phyloP scores from a whole-genome alignment of 2,113 vertebrate genomes.

The Varanus salvator region DNA sequence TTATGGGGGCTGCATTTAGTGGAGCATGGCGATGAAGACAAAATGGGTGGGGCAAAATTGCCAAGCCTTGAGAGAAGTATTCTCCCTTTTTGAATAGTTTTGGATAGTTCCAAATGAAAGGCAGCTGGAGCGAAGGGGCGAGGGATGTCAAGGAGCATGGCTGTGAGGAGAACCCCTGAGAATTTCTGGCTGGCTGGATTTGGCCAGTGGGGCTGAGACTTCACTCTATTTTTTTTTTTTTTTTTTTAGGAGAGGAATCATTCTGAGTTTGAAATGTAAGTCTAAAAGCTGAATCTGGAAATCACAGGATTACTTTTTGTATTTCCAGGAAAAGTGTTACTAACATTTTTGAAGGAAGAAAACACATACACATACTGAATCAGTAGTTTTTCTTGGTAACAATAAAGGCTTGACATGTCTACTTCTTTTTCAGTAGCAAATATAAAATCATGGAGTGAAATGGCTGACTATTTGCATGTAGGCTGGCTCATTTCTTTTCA shows the following conservation, averaged over 20 bases:
- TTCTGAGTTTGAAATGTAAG: conserved; percentile 34
- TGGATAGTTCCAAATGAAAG: too few species aligned
- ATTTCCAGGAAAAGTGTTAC: conserved; percentile 18
- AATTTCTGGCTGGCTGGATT: too few species aligned
- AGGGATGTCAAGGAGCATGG: too few species aligned
- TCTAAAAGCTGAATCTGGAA: conserved; percentile 16
- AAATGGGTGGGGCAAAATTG: too few species aligned
- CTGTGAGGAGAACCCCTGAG: too few species aligned
- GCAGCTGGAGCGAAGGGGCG: too few species aligned
- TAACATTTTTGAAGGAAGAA: not conserved
- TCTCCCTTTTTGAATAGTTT: too few species aligned
- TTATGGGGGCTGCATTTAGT: too few species aligned
- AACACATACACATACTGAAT: not conserved
- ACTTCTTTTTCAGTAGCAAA: not conserved
- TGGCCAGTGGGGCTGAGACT: too few species aligned
- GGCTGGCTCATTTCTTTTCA: not conserved
- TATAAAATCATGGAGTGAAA: not conserved
- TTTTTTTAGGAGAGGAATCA: conserved; percentile 13
- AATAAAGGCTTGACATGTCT: not conserved
- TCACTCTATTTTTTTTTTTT: too few species aligned
- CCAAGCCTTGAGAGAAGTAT: too few species aligned
- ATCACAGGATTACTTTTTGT: conserved; percentile 9
- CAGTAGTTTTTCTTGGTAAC: not conserved
- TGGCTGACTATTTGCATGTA: not conserved
- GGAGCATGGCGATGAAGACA: too few species aligned